A percentile compares a stretch with the other conserved stretches of the same genome.
Conservation (phyloP, 1,140 invertebrate genomes). For the Drosophila lowei region DNA sequence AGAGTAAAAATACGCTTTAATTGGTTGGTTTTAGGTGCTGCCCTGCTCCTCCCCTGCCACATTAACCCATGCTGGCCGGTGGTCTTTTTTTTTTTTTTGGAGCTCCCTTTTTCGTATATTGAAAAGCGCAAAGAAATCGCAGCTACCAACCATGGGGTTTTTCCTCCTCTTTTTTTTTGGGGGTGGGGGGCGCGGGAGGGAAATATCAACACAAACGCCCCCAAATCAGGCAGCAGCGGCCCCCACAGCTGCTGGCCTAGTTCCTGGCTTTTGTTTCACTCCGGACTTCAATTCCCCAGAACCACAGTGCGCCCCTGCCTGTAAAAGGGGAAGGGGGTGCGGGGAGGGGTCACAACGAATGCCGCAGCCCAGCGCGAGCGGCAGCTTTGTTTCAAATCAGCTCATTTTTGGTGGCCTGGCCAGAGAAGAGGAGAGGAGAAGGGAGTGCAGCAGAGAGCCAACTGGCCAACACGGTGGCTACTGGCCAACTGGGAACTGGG, state of each 20-base stretch:
- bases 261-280: constrained; percentile 70
- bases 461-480: constrained; percentile 32
- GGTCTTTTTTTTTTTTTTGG: not conserved
- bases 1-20: constrained; percentile 61
- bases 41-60: constrained; percentile 6
- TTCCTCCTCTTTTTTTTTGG: not conserved
- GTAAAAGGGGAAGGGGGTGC: too few relatives aligned
- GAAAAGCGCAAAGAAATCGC: constrained; percentile 75
- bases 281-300: constrained; percentile 42
- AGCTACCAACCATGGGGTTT: constrained; percentile 28
- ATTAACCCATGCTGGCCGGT: constrained; percentile 44
- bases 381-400: constrained; percentile 73
- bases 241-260: constrained; percentile 71
- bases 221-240: not conserved
- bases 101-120: constrained; percentile 40
- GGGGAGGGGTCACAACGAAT: constrained; percentile 60
- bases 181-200: too few relatives aligned
- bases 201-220: constrained; percentile 58
- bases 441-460: constrained; percentile 8
- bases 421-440: not conserved
- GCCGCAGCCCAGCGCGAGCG: constrained; percentile 38
- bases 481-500: constrained; percentile 57
- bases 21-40: constrained; percentile 66
- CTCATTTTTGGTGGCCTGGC: constrained; percentile 63
- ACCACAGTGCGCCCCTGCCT: too few relatives aligned